phyloP scores from a whole-genome alignment of 1,140 invertebrate genomes.

The Pachypsylla venusta region DNA sequence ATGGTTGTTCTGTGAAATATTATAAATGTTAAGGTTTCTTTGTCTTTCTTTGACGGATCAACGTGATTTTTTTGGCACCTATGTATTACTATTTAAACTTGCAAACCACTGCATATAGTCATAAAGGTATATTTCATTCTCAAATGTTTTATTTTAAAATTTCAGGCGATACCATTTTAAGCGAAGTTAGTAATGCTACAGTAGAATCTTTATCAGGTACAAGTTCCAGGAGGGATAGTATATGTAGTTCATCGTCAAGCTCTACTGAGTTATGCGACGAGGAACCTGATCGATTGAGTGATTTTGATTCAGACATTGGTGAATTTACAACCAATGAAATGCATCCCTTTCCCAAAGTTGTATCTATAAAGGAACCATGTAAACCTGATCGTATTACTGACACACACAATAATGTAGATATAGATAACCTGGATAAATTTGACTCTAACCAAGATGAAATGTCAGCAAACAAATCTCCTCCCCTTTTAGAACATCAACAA shows the following conservation, averaged over 20 bases:
- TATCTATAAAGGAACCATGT: too few relatives aligned
- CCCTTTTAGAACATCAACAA: background rate
- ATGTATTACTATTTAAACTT: too few relatives aligned
- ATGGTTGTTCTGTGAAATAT: too few relatives aligned
- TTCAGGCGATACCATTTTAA: constrained; percentile 1
- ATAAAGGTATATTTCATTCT: too few relatives aligned
- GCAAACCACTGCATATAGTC: too few relatives aligned
- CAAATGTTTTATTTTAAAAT: too few relatives aligned
- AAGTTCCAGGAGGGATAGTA: background rate
- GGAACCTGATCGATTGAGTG: background rate
- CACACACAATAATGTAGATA: background rate
- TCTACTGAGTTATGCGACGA: constrained; percentile 1
- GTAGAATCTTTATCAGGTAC: background rate
- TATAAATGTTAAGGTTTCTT: too few relatives aligned
- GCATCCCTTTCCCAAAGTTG: too few relatives aligned
- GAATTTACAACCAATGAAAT: too few relatives aligned
- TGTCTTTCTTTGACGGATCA: too few relatives aligned
- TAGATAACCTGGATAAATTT: background rate
- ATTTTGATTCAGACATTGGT: constrained; percentile 1
- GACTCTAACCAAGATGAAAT: background rate
- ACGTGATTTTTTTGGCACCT: too few relatives aligned
- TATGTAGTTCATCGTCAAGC: background rate
- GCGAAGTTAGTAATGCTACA: background rate
- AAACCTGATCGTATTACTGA: background rate
- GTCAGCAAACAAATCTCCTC: background rate